Conservation (phyloP, 2,888 invertebrate species). For the Polydrusus tereticollis region DNA sequence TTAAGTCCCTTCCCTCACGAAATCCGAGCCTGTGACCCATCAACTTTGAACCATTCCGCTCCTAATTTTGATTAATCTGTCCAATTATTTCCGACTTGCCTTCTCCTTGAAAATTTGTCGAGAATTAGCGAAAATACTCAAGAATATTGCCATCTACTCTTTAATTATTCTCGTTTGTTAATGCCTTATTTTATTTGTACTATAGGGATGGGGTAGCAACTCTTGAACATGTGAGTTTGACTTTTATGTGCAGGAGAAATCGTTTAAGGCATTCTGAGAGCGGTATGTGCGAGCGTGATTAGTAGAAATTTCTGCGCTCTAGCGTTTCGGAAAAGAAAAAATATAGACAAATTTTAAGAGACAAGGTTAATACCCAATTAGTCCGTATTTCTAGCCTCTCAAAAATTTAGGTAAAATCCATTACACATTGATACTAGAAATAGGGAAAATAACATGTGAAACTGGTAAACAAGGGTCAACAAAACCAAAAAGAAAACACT, state of each 20-base stretch:
- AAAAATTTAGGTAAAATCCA: too few species aligned
- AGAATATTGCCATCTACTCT: not conserved
- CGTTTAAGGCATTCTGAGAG: too few species aligned
- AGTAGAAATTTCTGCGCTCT: too few species aligned
- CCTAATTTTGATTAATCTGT: constrained; percentile 25
- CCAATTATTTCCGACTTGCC: constrained; percentile 14
- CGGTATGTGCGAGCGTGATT: too few species aligned
- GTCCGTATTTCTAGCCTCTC: too few species aligned
- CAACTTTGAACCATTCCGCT: constrained; percentile 17
- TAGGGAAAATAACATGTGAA: too few species aligned
- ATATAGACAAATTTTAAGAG: too few species aligned
- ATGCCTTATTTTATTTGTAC: not conserved
- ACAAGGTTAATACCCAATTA: too few species aligned
- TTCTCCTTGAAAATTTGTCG: constrained; percentile 1
- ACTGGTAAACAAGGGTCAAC: too few species aligned
- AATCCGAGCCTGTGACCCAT: constrained; percentile 11
- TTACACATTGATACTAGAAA: too few species aligned
- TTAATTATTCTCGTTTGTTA: not conserved
- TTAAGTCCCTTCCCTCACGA: not conserved
- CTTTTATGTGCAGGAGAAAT: not conserved
- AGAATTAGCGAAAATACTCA: not conserved
- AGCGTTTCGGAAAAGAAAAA: too few species aligned
- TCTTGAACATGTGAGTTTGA: not conserved
- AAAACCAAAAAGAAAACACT: too few species aligned
- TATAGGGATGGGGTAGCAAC: not conserved